Evolutionary conservation across 2,113 vertebrate genomes (phyloP), one percentile per base, ranked within the genome.

Genomic region (Anser cygnoides): DNA sequence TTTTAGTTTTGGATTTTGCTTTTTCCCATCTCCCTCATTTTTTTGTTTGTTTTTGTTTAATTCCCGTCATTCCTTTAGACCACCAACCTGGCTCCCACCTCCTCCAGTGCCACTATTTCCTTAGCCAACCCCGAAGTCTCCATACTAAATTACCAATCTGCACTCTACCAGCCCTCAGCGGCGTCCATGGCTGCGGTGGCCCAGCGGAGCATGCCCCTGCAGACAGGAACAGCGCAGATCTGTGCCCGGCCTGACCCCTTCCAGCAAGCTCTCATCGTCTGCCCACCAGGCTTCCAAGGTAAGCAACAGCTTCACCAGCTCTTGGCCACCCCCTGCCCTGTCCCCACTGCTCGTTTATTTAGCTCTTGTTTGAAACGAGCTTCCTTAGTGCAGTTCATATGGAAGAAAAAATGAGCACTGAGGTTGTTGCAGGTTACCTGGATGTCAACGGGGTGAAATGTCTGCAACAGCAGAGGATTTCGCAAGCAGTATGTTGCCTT

Each of bases 231-330:
- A 11, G 98, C 99, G 76, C 99, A 99, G 98, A 99, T 99, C 94
- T 99, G 99, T 83, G 98, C 99, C 95, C 98, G 99, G 71, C 98
- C 99, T 0, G 99, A 99, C 98, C 99, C 99, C 98, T 99, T 99
- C 98, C 99, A 99, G 98, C 99, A 99, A 98, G 99, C 99, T 8
- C 99, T 99, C 97, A 99, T 99, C 50, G 99, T 99, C 96, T 99
- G 99, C 97, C 99, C 99, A 10, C 99, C 99, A 33, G 98, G 98
- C 97, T 99, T 99, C 98, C 99, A 99, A 99, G 99, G 99, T 99
- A 98, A 98, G 98, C 29, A 43, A 19, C 26, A 9, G 67, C 16
- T 31, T 85, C 19, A 2, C 19, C 57, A 52, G 6, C 11, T 52
- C 41, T 25, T 41, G 54, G 7, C 22, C 72, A 7, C 37, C 70